Percentiles rank a stretch among this genome's conserved stretches.
These are phyloP conservation scores for Astreopora myriophthalma DNA, from an alignment of 64 coral and sea anemone genomes.

Conservation along the genomic window DNA sequence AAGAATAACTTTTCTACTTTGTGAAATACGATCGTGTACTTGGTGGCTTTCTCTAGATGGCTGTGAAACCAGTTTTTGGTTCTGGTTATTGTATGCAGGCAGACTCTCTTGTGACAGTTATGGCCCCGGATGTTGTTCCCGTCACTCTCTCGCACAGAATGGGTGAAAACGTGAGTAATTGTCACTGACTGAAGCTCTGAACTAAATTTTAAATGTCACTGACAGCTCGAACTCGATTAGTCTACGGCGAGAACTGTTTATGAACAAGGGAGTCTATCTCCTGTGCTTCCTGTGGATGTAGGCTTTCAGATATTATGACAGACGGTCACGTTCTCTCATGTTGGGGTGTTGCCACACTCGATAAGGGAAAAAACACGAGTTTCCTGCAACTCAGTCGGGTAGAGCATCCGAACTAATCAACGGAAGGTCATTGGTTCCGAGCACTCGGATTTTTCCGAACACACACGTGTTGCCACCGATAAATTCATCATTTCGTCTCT, in stretches of 20 bases:
- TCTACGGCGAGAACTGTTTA: neutral
- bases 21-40: neutral
- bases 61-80: neutral
- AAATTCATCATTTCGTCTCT: no score
- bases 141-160: conserved; percentile 87
- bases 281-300: neutral
- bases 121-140: conserved; percentile 87
- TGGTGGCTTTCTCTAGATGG: neutral
- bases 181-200: neutral
- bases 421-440: no score
- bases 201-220: neutral
- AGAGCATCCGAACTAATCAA: no score
- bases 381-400: no score
- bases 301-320: no score
- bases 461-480: no score
- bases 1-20: no score
- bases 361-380: no score
- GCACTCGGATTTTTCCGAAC: no score
- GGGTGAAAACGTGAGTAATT: conserved; percentile 60
- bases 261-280: neutral
- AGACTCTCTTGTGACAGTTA: conserved; percentile 85
- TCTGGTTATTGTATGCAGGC: conserved; percentile 46
- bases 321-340: no score
- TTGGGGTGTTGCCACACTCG: no score
- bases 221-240: neutral